These are phyloP conservation scores for Neotoxoptera formosana DNA, from an alignment of 1,140 invertebrate species.

Conservation along the genomic window DNA sequence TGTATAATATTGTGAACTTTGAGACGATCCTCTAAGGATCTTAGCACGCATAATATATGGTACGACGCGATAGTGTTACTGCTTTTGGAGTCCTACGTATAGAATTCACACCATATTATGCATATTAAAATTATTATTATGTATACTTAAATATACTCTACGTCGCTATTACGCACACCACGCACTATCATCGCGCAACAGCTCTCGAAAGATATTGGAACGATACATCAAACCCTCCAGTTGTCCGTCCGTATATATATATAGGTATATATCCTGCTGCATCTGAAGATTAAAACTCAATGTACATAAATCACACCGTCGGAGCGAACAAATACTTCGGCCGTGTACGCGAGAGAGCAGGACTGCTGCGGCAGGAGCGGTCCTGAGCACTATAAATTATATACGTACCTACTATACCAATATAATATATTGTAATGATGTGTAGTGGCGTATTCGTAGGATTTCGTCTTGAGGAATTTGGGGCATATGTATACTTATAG, in stretches of 20 bases:
- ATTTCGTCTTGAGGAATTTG: too few species aligned
- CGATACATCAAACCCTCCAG: conserved; percentile 38
- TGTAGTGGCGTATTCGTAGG: too few species aligned
- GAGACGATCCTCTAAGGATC: neutral
- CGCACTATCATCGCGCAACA: neutral
- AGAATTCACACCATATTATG: too few species aligned
- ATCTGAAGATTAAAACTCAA: conserved; percentile 53
- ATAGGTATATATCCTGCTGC: too few species aligned
- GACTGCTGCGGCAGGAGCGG: too few species aligned
- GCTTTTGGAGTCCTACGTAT: neutral
- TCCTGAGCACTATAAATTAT: too few species aligned
- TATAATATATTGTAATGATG: too few species aligned
- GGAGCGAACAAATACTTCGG: neutral
- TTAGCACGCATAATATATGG: neutral
- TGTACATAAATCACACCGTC: conserved; percentile 41
- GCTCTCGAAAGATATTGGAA: conserved; percentile 27
- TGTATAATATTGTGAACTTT: neutral
- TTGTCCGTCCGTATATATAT: neutral
- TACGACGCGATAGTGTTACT: neutral
- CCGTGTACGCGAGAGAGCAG: too few species aligned
- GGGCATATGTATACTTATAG: too few species aligned
- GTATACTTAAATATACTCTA: neutral
- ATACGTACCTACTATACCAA: too few species aligned
- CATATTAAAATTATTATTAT: neutral
- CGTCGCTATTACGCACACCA: neutral